Conservation (phyloP, 2,113 vertebrate genomes). For the Dendrocopos noguchii region DNA sequence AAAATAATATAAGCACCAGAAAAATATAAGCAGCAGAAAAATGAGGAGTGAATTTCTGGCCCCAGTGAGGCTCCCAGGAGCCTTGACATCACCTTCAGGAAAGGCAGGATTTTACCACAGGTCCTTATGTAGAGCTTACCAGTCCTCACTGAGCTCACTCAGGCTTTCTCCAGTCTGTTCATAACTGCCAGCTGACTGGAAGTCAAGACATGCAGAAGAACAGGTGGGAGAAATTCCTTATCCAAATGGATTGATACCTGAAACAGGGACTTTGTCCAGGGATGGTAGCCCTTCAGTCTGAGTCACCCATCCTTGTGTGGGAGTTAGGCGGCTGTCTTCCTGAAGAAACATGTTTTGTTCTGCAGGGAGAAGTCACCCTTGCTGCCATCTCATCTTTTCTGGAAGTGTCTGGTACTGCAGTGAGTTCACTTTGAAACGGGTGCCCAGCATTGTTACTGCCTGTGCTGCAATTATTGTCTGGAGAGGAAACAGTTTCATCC, state of each 20-base stretch:
- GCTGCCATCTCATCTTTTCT: conserved; percentile 2
- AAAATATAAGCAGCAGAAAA: not conserved
- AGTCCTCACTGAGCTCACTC: not conserved
- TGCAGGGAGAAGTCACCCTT: conserved; percentile 33
- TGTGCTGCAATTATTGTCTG: not conserved
- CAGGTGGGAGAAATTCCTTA: conserved; percentile 32
- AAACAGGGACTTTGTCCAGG: not conserved
- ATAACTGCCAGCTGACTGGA: not conserved
- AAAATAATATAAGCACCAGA: not conserved
- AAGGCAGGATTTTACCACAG: not conserved
- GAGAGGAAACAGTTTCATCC: not conserved
- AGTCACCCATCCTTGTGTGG: conserved; percentile 41
- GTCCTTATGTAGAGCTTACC: not conserved
- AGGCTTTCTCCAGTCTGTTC: not conserved
- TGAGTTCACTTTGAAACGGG: not conserved
- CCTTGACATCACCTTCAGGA: not conserved
- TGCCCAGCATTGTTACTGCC: not conserved
- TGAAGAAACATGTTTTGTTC: conserved; percentile 49
- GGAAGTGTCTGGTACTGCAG: not conserved
- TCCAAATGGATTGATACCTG: not conserved
- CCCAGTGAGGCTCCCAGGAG: not conserved
- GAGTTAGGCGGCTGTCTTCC: conserved; percentile 36
- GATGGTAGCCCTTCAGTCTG: conserved; percentile 19
- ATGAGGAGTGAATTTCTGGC: not conserved
- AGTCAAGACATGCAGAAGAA: not conserved